Conservation (phyloP, 2,888 invertebrate species). For the Pammene aurita region DNA sequence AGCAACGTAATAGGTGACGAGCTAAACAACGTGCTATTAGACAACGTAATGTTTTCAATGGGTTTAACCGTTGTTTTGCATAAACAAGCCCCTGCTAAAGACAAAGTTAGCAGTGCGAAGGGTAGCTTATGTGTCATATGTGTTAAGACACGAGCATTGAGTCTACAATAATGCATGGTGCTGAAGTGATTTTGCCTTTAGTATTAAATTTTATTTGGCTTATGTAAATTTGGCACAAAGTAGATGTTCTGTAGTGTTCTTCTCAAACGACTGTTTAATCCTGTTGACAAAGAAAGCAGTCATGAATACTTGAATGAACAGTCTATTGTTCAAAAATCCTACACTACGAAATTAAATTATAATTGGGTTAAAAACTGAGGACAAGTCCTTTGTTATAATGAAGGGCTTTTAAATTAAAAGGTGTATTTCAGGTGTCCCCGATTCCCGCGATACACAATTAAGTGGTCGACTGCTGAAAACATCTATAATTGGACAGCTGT, state of each 20-base stretch:
- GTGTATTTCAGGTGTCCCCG: slow-evolving; percentile 40
- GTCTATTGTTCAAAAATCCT: slow-evolving; percentile 2
- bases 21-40: slow-evolving; percentile 52
- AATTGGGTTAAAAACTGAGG: slow-evolving; percentile 22
- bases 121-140: slow-evolving; percentile 54
- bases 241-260: slow-evolving; percentile 7
- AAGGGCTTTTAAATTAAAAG: slow-evolving; percentile 36
- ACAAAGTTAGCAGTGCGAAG: slow-evolving; percentile 62
- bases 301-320: background rate
- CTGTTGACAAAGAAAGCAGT: slow-evolving; percentile 20
- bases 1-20: slow-evolving; percentile 51
- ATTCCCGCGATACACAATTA: slow-evolving; percentile 53
- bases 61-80: slow-evolving; percentile 58
- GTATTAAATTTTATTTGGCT: slow-evolving; percentile 26
- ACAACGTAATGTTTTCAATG: slow-evolving; percentile 60
- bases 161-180: slow-evolving; percentile 30
- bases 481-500: slow-evolving; percentile 76
- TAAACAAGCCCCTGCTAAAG: slow-evolving; percentile 60
- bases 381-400: slow-evolving; percentile 25
- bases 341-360: slow-evolving; percentile 17
- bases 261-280: slow-evolving; percentile 7
- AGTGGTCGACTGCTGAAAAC: slow-evolving; percentile 63
- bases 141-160: slow-evolving; percentile 49
- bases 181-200: background rate
- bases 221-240: slow-evolving; percentile 32